Evolutionary conservation across 2,888 invertebrate species (phyloP), one percentile per base, ranked within the genome.

Genomic region (Biston betularia): DNA sequence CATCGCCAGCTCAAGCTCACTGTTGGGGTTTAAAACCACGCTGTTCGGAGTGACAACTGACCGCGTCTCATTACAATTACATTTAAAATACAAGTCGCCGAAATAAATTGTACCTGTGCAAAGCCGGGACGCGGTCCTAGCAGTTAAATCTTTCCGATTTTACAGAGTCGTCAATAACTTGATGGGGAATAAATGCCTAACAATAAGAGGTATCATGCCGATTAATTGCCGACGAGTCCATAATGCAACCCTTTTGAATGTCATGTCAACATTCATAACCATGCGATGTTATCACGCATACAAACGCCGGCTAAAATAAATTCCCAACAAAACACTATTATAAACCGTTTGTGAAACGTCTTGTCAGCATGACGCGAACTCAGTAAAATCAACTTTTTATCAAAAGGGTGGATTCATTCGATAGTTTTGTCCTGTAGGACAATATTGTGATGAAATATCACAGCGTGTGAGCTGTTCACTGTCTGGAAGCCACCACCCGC

Each of bases 291-390:
- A 93, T 93, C 92, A 82, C 77, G 80, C 83, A 85, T 82, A 85
- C 76, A 70, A 77, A 79, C 79, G 78, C 68, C 79, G 75, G 80
- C 78, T 86, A 82, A 88, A 88, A 59, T 52, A 49, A 88, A 87
- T 59, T 56, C 50, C 44, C 54, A 54, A 59, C 59, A 82, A 89
- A 85, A 82, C 88, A 83, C 81, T n/a, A 84, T 91, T 87, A 92
- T 87, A 89, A 92, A 92, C 85, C 90, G 89, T 86, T 87, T 87
- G 87, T 89, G 81, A 90, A 88, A 92, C 84, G 91, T 85, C 77
- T 83, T 92, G 92, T 93, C 93, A 93, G 93, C 93, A 89, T 93
- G 93, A 93, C 85, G 80, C 84, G 86, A 85, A 81, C 77, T 79
- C 72, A 77, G 67, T 85, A 77, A 85, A 87, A 88, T 85, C 15